These are phyloP conservation scores for Lates calcarifer DNA, from an alignment of 2,113 vertebrate species.

Conservation along the genomic window DNA sequence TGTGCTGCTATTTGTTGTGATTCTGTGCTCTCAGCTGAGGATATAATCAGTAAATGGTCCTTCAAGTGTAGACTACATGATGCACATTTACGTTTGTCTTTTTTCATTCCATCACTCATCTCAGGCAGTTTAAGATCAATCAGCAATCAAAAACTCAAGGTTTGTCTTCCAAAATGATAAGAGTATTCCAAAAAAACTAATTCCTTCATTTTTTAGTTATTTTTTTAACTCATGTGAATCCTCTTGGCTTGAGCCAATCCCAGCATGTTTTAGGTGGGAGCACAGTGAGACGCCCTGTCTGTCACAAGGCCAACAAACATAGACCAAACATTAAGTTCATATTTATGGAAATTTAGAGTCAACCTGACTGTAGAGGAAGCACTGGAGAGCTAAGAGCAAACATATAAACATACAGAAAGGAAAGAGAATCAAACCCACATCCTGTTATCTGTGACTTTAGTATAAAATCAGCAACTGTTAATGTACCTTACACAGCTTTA, in stretches of 20 bases:
- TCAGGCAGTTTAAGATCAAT: no score
- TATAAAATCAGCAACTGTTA: constrained; percentile 56
- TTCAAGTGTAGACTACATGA: no score
- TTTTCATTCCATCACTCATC: background rate
- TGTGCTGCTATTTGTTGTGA: background rate
- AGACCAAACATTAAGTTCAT: constrained; percentile 47
- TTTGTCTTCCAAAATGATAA: background rate
- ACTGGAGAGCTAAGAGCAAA: constrained; percentile 28
- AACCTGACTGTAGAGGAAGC: constrained; percentile 27
- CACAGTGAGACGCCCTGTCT: background rate
- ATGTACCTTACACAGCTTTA: constrained; percentile 53
- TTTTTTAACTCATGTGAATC: background rate
- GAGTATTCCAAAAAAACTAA: background rate
- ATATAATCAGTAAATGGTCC: background rate
- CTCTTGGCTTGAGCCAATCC: background rate
- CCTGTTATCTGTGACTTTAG: constrained; percentile 52
- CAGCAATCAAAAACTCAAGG: background rate
- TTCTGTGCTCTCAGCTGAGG: background rate
- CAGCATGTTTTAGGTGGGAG: background rate
- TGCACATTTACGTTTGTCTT: background rate
- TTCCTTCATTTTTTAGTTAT: background rate
- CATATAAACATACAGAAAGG: constrained; percentile 38
- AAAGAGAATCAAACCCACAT: constrained; percentile 43
- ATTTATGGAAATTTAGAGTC: constrained; percentile 39
- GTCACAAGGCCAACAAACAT: constrained; percentile 18